Base-by-base conservation (phyloP, 2,113 vertebrate genomes). In the Dolichallabes microphthalmus region DNA sequence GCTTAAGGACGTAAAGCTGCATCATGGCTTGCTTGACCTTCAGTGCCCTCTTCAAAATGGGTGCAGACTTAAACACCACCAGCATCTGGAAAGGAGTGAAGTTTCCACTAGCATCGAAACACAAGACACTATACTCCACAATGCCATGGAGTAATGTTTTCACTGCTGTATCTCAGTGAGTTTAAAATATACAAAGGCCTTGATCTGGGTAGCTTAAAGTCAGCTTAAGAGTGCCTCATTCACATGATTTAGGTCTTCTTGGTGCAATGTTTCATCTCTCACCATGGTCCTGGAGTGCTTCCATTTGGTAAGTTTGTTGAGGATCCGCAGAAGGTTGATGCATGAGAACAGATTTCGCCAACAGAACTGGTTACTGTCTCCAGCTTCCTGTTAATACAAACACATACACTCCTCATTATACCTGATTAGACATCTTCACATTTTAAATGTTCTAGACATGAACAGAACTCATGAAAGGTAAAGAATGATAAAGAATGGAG, bases 231-330 rank as follows among this genome's bases (percentile, higher is more conserved):
- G 13, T 19, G 8, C 4, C 45, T 82, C n/a, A 69, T 55, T 61
- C 17, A 76, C 12, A 53, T 9, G 22, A 27, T 6, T 74, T 74
- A 15, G n/a, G 71, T 75, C 22, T 10, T n/a, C 14, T 77, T 77
- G 30, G 35, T 60, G 76, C 19, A 60, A 8, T 2, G 30, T 58
- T 60, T 60, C 1, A 11, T 83, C 10, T 52, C 95, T 94, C 75
- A 98, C 98, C 98, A 99, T 99, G 0, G 98, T 99, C 91, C 98
- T 95, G 0, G 98, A 99, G 93, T 99, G 98, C 55, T 99, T 99
- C 98, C 98, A 99, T 89, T 99, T 99, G 91, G 98, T 99, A 90
- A 99, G 93, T 90, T 99, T 99, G 93, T 99, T 99, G 53, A 99
- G 95, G 86, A 97, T 95, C 90, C 98, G 94, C 89, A 99, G 93